Conservation (phyloP, 2,888 invertebrate species). For the Abrostola triplasia region DNA sequence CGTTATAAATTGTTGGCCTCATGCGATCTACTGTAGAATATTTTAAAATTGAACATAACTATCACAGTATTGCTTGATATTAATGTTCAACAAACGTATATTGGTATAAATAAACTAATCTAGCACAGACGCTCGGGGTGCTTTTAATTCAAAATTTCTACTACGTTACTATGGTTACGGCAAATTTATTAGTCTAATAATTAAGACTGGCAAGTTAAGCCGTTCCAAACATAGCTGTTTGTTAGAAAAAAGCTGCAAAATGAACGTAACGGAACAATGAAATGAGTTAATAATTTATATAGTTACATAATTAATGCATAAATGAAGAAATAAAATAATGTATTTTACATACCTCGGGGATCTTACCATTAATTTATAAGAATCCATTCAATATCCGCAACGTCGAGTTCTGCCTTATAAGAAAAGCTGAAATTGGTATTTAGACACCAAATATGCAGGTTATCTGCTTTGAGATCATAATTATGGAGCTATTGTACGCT, state of each 20-base stretch:
- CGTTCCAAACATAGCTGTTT: background rate
- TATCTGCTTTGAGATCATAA: too few species aligned
- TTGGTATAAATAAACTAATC: too few species aligned
- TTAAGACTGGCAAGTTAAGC: background rate
- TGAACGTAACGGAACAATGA: constrained; percentile 9
- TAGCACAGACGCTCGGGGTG: too few species aligned
- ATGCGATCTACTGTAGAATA: too few species aligned
- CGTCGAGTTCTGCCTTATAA: constrained; percentile 9
- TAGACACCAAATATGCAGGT: constrained; percentile 6
- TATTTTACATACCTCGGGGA: constrained; percentile 38
- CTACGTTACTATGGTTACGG: too few species aligned
- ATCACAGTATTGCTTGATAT: too few species aligned
- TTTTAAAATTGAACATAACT: too few species aligned
- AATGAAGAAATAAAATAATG: constrained; percentile 14
- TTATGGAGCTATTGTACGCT: too few species aligned
- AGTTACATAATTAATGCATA: constrained; percentile 11
- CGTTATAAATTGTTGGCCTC: too few species aligned
- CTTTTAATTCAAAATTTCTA: too few species aligned
- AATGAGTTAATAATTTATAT: constrained; percentile 15
- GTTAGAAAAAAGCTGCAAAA: constrained; percentile 4
- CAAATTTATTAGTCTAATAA: too few species aligned
- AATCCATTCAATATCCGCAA: constrained; percentile 30
- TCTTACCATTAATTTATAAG: constrained; percentile 83
- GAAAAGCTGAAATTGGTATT: constrained; percentile 21
- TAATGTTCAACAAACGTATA: too few species aligned